A percentile compares a stretch with the other conserved stretches of the same genome.
phyloP scores from a whole-genome alignment of 2,797 vertebrate genomes.

The Microctenopoma steveboyesi region DNA sequence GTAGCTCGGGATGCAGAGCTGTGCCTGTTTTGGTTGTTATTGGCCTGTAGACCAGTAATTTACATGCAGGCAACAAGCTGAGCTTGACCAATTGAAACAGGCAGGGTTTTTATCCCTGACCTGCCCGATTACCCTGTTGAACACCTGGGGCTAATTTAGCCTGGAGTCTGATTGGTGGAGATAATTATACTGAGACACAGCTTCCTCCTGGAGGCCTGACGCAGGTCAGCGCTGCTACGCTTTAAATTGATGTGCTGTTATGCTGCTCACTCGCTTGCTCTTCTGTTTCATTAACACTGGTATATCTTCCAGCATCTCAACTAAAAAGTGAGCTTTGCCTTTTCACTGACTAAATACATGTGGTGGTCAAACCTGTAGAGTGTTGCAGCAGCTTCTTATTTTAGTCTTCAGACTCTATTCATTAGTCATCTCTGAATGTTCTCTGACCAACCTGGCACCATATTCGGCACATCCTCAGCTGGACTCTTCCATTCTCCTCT shows the following conservation, averaged over 20 bases:
- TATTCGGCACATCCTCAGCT: too few relatives aligned
- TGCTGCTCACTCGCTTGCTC: conserved; percentile 3
- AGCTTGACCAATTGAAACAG: conserved; percentile 44
- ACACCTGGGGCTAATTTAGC: conserved; percentile 44
- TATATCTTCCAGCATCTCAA: conserved; percentile 22
- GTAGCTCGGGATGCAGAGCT: conserved; percentile 23
- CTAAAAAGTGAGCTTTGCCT: neutral
- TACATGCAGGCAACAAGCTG: conserved; percentile 52
- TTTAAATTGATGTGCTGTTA: conserved; percentile 17
- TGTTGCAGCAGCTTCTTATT: neutral
- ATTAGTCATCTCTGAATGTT: neutral
- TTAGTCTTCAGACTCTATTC: neutral
- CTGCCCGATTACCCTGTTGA: conserved; percentile 41
- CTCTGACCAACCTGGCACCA: too few relatives aligned
- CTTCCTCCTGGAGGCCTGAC: conserved; percentile 21
- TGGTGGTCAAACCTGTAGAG: neutral
- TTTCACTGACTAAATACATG: neutral
- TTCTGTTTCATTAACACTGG: conserved; percentile 2
- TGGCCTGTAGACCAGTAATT: conserved; percentile 36
- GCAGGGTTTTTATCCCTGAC: conserved; percentile 47
- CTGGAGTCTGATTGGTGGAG: conserved; percentile 44
- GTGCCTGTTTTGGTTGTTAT: conserved; percentile 27
- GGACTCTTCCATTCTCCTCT: too few relatives aligned
- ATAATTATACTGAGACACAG: conserved; percentile 39
- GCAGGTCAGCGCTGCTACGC: conserved; percentile 10